Conservation (phyloP, 2,888 invertebrate genomes). For the Sesamia inferens region DNA sequence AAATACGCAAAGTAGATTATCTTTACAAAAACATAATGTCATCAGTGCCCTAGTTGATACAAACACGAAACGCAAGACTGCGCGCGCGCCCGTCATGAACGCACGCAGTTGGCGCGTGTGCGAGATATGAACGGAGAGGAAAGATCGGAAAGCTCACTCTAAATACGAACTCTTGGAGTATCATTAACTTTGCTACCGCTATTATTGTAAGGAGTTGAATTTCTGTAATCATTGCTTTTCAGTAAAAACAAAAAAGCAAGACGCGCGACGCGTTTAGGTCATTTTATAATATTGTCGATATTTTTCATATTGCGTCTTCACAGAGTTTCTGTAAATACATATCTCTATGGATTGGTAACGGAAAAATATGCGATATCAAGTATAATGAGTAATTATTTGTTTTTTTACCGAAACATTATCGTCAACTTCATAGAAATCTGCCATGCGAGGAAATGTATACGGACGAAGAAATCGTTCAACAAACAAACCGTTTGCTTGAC, state of each 20-base stretch:
- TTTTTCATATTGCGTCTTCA: constrained; percentile 44
- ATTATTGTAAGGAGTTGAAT: constrained; percentile 7
- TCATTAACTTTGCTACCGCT: background rate
- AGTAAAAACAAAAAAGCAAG: constrained; percentile 18
- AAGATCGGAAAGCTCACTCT: constrained; percentile 8
- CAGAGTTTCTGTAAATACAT: constrained; percentile 32
- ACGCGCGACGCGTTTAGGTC: constrained; percentile 22
- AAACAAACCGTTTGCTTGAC: constrained; percentile 31
- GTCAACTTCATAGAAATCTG: no score
- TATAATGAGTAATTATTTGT: background rate
- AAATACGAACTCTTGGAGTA: no score
- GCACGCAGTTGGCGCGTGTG: constrained; percentile 68
- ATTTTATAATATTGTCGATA: constrained; percentile 7
- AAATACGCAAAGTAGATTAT: constrained; percentile 35
- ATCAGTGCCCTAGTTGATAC: constrained; percentile 63
- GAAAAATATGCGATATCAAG: constrained; percentile 12
- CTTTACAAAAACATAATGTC: constrained; percentile 62
- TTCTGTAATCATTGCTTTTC: constrained; percentile 11
- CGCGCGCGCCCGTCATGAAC: constrained; percentile 46
- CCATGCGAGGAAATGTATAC: no score
- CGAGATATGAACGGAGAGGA: background rate
- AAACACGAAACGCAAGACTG: constrained; percentile 53
- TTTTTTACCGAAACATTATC: background rate
- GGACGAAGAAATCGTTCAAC: constrained; percentile 18
- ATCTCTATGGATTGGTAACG: constrained; percentile 6